Evolutionary conservation across 2,797 vertebrate species (phyloP).

Genomic region (Pogonophryne albipinna): DNA sequence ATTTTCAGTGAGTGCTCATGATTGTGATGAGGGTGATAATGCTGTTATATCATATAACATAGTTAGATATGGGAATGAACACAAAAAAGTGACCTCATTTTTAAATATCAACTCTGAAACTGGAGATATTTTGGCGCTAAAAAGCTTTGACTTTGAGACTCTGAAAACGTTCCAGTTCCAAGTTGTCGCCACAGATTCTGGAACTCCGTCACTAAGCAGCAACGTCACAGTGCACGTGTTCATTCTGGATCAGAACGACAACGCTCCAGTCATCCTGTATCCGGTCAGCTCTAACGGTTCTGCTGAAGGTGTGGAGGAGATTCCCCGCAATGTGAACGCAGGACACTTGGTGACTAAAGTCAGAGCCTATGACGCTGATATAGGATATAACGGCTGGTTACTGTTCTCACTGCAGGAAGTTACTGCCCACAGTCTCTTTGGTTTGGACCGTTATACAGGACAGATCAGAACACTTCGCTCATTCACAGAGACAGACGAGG

Average conservation of each 20-base stretch:
- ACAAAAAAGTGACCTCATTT: constrained; percentile 62
- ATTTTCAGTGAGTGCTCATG: constrained; percentile 76
- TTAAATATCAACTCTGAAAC: constrained; percentile 81
- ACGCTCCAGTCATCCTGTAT: too few species aligned
- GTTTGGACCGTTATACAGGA: too few species aligned
- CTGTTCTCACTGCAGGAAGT: too few species aligned
- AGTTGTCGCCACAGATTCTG: too few species aligned
- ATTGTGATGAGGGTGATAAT: constrained; percentile 78
- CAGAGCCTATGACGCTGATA: constrained; percentile 53
- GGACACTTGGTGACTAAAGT: constrained; percentile 75
- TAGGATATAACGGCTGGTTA: too few species aligned
- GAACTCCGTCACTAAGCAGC: too few species aligned
- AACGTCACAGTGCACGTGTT: too few species aligned
- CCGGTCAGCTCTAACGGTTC: too few species aligned
- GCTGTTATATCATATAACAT: constrained; percentile 71
- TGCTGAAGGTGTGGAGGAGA: too few species aligned
- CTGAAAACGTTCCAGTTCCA: constrained; percentile 51
- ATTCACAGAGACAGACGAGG: constrained; percentile 45
- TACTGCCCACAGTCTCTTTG: too few species aligned
- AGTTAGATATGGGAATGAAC: constrained; percentile 53
- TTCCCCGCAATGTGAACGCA: neutral
- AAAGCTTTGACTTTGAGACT: constrained; percentile 87
- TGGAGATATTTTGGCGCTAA: constrained; percentile 83
- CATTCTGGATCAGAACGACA: too few species aligned
- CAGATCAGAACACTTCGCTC: too few species aligned